Conservation (phyloP, 2,113 vertebrate genomes). For the Pithys albifrons region DNA sequence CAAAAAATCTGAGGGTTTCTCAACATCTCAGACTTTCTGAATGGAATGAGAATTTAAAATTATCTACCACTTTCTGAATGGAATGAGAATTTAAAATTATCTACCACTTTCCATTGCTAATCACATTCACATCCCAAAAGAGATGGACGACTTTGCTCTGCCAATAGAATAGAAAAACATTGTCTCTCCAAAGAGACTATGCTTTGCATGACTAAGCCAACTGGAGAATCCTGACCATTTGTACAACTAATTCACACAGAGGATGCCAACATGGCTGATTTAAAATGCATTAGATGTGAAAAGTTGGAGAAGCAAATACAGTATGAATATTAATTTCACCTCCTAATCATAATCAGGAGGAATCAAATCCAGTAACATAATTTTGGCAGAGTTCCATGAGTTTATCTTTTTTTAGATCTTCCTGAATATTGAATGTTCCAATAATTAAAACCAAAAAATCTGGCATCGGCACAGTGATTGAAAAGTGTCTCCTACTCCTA, state of each 20-base stretch:
- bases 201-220: neutral
- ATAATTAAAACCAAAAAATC: neutral
- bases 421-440: neutral
- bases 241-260: neutral
- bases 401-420: neutral
- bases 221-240: neutral
- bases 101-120: neutral
- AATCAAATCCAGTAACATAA: neutral
- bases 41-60: neutral
- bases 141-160: neutral
- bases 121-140: neutral
- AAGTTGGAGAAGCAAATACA: neutral
- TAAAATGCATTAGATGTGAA: conserved; percentile 24
- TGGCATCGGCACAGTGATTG: neutral
- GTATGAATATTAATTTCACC: conserved; percentile 27
- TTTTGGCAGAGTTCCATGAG: neutral
- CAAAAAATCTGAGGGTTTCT: neutral
- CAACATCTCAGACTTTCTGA: neutral
- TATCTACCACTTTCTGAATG: neutral
- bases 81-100: conserved; percentile 3
- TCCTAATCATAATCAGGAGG: neutral
- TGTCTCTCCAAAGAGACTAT: neutral
- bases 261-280: neutral
- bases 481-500: neutral
- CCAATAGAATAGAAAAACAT: neutral